Percentiles rank a stretch among this genome's conserved stretches.
phyloP scores from a whole-genome alignment of 2,113 vertebrate species.

The Campylorhamphus procurvoides region DNA sequence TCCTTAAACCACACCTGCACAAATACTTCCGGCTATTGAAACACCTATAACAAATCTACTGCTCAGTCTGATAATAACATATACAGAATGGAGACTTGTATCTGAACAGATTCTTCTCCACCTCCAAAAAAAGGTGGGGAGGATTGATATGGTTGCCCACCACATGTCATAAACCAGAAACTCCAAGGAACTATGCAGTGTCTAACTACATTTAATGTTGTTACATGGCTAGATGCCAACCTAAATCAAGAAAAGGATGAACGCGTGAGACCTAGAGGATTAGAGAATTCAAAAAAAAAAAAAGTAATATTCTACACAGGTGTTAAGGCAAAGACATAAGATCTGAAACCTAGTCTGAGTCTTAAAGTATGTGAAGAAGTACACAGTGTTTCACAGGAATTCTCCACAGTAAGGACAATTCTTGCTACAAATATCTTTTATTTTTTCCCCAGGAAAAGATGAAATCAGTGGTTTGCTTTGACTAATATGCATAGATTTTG shows the following conservation, averaged over 20 bases:
- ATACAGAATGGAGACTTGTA: neutral
- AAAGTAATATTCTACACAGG: neutral
- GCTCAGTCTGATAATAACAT: neutral
- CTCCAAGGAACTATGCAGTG: neutral
- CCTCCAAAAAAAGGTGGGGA: accelerated
- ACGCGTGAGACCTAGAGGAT: neutral
- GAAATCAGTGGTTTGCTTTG: neutral
- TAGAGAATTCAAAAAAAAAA: neutral
- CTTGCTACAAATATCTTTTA: neutral
- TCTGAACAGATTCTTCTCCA: neutral
- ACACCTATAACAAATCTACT: neutral
- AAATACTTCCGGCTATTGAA: neutral
- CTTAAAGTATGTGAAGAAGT: neutral
- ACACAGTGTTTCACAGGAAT: neutral
- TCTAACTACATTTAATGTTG: neutral
- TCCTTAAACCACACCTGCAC: neutral
- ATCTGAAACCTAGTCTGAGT: neutral
- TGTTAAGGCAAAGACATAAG: neutral
- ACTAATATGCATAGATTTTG: neutral
- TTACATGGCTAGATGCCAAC: neutral
- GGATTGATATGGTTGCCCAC: neutral
- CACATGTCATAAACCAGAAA: neutral
- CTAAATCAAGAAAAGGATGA: neutral
- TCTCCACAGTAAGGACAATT: neutral
- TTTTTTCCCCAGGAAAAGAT: neutral